Percentiles rank a stretch among this genome's conserved stretches.
These are phyloP conservation scores for Lepidocolaptes lacrymiger DNA, from an alignment of 2,797 vertebrate species.

Conservation along the genomic window DNA sequence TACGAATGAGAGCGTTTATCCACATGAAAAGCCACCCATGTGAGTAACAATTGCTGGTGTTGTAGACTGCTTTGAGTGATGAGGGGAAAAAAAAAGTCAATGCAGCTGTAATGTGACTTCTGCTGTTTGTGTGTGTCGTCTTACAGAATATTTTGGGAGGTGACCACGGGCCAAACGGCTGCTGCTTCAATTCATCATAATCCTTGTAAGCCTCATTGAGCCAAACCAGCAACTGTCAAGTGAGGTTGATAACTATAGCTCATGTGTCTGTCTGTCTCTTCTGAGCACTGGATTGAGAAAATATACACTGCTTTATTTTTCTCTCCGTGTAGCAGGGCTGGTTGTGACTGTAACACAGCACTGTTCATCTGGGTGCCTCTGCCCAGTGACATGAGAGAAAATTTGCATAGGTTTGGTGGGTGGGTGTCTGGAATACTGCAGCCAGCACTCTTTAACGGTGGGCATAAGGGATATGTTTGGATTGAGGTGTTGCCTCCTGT, in stretches of 20 bases:
- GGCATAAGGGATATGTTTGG: neutral
- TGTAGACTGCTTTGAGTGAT: slow-evolving; percentile 2
- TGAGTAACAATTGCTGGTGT: slow-evolving; percentile 33
- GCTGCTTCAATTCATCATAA: slow-evolving; percentile 54
- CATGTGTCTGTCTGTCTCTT: slow-evolving; percentile 3
- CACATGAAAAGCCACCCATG: neutral
- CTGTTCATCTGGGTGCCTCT: neutral
- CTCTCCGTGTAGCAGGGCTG: neutral
- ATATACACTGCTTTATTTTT: neutral
- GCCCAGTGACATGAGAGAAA: neutral
- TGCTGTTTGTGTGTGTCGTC: slow-evolving; percentile 52
- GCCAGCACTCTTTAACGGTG: neutral
- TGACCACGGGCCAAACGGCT: slow-evolving; percentile 30
- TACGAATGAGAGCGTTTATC: slow-evolving; percentile 20
- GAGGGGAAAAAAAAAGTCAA: neutral
- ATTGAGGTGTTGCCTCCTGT: neutral
- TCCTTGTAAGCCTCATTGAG: slow-evolving; percentile 55
- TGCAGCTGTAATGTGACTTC: slow-evolving; percentile 59
- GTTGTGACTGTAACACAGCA: neutral
- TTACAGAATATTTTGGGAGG: slow-evolving; percentile 72
- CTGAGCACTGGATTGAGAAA: neutral
- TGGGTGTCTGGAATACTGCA: neutral
- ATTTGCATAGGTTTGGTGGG: neutral
- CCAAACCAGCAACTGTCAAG: slow-evolving; percentile 56
- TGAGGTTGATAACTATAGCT: slow-evolving; percentile 52